Conservation (phyloP, 2,888 invertebrate genomes). For the Agrochola macilenta region DNA sequence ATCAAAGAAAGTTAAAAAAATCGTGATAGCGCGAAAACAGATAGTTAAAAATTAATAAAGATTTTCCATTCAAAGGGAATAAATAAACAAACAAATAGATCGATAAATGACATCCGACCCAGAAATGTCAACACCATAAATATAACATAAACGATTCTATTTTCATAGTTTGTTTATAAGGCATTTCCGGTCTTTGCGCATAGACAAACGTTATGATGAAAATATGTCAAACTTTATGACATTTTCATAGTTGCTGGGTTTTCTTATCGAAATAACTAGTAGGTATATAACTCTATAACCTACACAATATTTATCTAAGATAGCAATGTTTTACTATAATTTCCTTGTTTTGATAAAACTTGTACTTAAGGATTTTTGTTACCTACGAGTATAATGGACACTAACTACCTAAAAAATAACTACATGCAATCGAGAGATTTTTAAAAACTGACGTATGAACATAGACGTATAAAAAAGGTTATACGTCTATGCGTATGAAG, state of each 20-base stretch:
- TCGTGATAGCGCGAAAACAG: neutral
- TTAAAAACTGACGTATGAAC: no score
- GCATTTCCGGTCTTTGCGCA: slow-evolving; percentile 26
- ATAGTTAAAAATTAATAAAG: neutral
- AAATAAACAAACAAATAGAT: slow-evolving; percentile 1
- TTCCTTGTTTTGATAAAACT: slow-evolving; percentile 39
- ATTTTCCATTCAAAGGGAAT: neutral
- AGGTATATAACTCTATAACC: neutral
- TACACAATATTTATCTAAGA: slow-evolving; percentile 14
- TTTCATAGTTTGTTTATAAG: slow-evolving; percentile 42
- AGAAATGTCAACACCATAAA: slow-evolving; percentile 21
- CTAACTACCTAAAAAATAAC: neutral
- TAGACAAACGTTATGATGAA: slow-evolving; percentile 21
- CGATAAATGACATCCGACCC: slow-evolving; percentile 15
- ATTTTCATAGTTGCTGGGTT: slow-evolving; percentile 1
- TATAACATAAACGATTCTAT: slow-evolving; percentile 35
- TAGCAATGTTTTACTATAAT: slow-evolving; percentile 32
- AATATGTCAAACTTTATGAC: slow-evolving; percentile 38
- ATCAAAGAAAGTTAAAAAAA: slow-evolving; percentile 18
- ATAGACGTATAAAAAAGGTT: no score
- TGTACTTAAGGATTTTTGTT: slow-evolving; percentile 2
- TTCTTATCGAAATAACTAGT: neutral
- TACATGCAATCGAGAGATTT: neutral
- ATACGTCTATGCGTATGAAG: no score
- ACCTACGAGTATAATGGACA: neutral